Evolutionary conservation across 2,797 vertebrate genomes (phyloP), one percentile per base, ranked within the genome.

Genomic region (Karalla daura): DNA sequence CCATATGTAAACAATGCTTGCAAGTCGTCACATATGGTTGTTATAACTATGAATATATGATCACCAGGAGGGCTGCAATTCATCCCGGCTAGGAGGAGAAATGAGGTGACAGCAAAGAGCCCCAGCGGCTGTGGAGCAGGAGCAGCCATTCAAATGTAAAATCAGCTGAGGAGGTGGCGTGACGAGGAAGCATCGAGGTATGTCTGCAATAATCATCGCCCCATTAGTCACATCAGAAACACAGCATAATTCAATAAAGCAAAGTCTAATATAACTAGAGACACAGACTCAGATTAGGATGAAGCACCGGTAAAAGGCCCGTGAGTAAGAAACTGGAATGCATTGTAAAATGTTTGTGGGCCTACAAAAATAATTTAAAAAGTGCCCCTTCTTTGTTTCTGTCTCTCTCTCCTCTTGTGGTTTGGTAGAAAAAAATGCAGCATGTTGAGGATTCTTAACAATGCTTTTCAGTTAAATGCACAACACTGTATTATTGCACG

Each of bases 11-110:
- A 74, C 27, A 58, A 20, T 41, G 32, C 17, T 53, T 53, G 32
- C 21, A 66, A 18, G 47, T 52, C 62, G 18, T 66, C 53, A 64
- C 37, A 53, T n/a, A 36, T 30, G 32, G 30, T 56, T 69, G 45
- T 44, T 68, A 21, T 54, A 62, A 66, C 45, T 61, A 50, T 37
- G 71, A 63, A 67, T 76, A 56, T 35, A 78, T 41, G 54, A 65
- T 41, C 59, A 71, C 41, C 32, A 11, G 27, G 69, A 50, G 52
- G 10, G 36, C 63, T 50, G 40, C n/a, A 76, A 59, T 78, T 83
- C 76, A 56, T 80, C 53, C 78, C 55, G 23, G 44, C 33, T 45
- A 5, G 21, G 25, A 66, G 54, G 32, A 63, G 64, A 63, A 73
- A 67, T 47, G 61, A 44, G 41, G 55, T 47, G 63, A 74, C 45